phyloP scores from a whole-genome alignment of 1,140 invertebrate genomes.

The Drosophila kohkoa region DNA sequence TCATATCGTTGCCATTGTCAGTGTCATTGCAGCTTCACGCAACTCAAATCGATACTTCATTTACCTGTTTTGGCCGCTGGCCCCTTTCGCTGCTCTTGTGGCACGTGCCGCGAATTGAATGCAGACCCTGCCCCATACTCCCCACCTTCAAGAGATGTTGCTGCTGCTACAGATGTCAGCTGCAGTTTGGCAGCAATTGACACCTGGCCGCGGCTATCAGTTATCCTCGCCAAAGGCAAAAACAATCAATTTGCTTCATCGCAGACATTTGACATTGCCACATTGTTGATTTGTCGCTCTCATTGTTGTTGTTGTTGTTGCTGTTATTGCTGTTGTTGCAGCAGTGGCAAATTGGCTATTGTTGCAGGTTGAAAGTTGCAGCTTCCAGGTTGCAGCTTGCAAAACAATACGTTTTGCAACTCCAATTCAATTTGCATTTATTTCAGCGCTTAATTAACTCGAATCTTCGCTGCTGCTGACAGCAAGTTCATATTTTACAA shows the following conservation, averaged over 20 bases:
- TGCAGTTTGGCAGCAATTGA: conserved; percentile 23
- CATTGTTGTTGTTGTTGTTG: background rate
- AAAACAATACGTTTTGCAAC: background rate
- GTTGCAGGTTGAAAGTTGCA: background rate
- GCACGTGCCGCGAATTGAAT: conserved; percentile 20
- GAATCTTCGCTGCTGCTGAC: background rate
- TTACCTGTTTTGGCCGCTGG: conserved; percentile 17
- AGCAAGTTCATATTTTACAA: background rate
- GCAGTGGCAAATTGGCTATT: background rate
- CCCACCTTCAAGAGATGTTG: no score
- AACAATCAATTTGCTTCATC: conserved; percentile 25
- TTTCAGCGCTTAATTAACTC: conserved; percentile 1
- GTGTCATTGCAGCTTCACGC: background rate
- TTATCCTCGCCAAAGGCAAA: conserved; percentile 5
- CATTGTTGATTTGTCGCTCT: background rate
- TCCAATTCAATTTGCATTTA: conserved; percentile 8
- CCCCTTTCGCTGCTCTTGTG: background rate
- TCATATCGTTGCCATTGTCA: background rate
- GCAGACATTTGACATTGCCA: conserved; percentile 13
- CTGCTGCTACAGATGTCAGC: conserved; percentile 2
- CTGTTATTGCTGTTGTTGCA: background rate
- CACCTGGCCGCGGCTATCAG: conserved; percentile 16
- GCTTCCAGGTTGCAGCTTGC: no score
- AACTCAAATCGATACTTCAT: conserved; percentile 39
- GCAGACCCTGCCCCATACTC: no score